Percentiles rank a stretch among this genome's conserved stretches.
Conservation (phyloP, 2,888 invertebrate genomes). For the Nesidiocoris tenuis region DNA sequence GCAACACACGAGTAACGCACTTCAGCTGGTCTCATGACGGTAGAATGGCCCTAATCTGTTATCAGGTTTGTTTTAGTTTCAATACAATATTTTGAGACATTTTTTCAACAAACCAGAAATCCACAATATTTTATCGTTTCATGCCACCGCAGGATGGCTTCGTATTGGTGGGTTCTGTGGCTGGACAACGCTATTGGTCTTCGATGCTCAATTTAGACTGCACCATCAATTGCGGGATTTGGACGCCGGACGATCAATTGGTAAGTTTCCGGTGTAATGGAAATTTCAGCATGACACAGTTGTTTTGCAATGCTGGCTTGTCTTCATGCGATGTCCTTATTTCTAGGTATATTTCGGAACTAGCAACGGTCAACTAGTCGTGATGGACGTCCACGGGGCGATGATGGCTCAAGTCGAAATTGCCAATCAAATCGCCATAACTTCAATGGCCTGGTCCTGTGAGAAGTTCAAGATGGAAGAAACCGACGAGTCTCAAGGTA, state of each 20-base stretch:
- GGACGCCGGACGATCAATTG: constrained; percentile 97
- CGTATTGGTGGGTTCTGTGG: constrained; percentile 94
- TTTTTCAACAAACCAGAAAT: too few species aligned
- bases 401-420: constrained; percentile 92
- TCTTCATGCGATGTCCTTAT: too few species aligned
- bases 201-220: constrained; percentile 93
- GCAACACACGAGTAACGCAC: constrained; percentile 94
- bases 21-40: constrained; percentile 99
- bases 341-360: constrained; percentile 88
- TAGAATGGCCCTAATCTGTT: constrained; percentile 96
- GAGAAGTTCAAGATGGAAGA: constrained; percentile 98
- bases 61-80: constrained; percentile 64
- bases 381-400: constrained; percentile 95
- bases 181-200: constrained; percentile 97
- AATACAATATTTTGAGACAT: not conserved
- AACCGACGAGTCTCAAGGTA: constrained; percentile 66
- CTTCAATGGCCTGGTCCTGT: constrained; percentile 94
- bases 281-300: too few species aligned
- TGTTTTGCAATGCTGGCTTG: too few species aligned
- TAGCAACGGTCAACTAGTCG: constrained; percentile 89
- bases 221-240: constrained; percentile 92
- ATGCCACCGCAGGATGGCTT: constrained; percentile 94
- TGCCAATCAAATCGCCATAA: constrained; percentile 82
- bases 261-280: too few species aligned
- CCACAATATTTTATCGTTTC: too few species aligned